These are phyloP conservation scores for Hoplodrina ambigua DNA, from an alignment of 2,888 invertebrate genomes.

Conservation along the genomic window DNA sequence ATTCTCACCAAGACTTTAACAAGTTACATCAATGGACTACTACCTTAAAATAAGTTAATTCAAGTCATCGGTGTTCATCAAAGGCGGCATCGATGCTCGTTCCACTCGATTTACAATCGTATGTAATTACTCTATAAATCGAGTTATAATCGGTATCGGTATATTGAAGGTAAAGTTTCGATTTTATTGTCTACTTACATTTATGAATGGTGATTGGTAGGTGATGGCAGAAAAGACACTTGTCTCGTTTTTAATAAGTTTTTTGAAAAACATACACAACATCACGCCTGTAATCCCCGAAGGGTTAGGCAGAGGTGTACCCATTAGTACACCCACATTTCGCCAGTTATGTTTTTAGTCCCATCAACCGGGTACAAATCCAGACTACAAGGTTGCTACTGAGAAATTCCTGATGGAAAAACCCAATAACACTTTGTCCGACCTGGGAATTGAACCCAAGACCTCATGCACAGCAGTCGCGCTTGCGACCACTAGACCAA, in stretches of 20 bases:
- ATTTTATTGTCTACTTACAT: slow-evolving; percentile 39
- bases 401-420: too few species aligned
- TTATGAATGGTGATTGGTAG: slow-evolving; percentile 33
- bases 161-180: slow-evolving; percentile 25
- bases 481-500: too few species aligned
- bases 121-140: slow-evolving; percentile 74
- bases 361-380: too few species aligned
- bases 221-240: background rate
- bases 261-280: background rate
- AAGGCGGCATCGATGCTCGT: slow-evolving; percentile 73
- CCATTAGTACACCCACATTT: too few species aligned
- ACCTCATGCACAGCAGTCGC: too few species aligned
- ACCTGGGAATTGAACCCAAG: too few species aligned
- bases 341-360: too few species aligned
- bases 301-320: too few species aligned
- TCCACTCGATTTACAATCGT: slow-evolving; percentile 69
- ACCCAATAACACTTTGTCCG: too few species aligned
- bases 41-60: slow-evolving; percentile 60
- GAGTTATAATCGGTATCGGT: slow-evolving; percentile 71
- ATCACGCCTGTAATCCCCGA: too few species aligned
- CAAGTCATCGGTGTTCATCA: slow-evolving; percentile 75
- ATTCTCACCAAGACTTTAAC: background rate
- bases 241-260: background rate
- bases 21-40: slow-evolving; percentile 46
- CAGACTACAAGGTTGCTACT: too few species aligned